Evolutionary conservation across 2,888 invertebrate genomes (phyloP), one percentile per base, ranked within the genome.

Genomic region (Acheta domesticus): DNA sequence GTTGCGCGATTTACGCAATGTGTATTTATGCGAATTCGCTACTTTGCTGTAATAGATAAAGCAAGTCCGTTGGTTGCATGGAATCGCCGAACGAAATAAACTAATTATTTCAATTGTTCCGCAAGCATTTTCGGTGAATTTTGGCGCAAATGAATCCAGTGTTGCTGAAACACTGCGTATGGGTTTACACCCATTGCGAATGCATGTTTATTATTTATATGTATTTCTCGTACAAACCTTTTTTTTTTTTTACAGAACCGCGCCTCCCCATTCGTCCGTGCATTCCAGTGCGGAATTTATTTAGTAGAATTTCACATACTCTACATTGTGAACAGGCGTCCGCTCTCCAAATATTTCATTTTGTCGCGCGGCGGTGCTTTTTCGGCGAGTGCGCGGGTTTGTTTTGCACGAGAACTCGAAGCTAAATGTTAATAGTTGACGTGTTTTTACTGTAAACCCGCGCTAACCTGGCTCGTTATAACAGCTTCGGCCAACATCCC

Each of bases 401-500:
- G 62, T 62, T 62, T 62, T 62, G 62, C 62, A n/a, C 16, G 62
- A 62, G 62, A 62, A 62, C 62, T 62, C 62, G 62, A 62, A 62
- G 62, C 62, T 62, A 62, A 62, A 62, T 62, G 62, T 62, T 62
- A 62, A 62, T 62, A 62, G 62, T 62, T 62, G 62, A 62, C 62
- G 62, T 62, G 62, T 62, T 62, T 62, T 62, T 62, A 62, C 62
- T 62, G 62, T 62, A 62, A 62, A 62, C 62, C 62, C 62, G n/a
- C 62, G 62, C 62, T n/a, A 19, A 62, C 62, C 62, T 62, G 62
- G 16, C n/a, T 19, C 62, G 62, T 62, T 62, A 62, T 62, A 62
- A 62, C 62, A n/a, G 62, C 16, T 62, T 62, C n/a, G n/a, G 16
- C n/a, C n/a, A 62, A 62, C 62, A 62, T 62, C 62, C 62, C 62